Conservation (phyloP, 1,140 invertebrate species). For the Drosophila pandora region DNA sequence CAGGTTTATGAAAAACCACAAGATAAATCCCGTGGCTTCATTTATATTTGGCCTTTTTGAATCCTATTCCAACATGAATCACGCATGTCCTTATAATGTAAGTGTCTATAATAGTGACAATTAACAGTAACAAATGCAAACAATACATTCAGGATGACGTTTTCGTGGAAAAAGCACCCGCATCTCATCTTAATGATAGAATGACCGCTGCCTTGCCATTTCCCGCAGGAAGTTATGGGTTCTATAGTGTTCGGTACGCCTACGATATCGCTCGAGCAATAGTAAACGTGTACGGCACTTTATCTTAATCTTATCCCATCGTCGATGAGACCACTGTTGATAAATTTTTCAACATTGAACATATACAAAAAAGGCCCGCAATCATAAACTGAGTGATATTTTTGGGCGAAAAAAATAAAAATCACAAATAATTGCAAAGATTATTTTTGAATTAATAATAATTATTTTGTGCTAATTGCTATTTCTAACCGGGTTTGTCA, state of each 20-base stretch:
- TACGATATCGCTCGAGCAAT: not conserved
- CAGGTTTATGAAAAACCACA: not conserved
- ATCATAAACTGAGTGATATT: too few species aligned
- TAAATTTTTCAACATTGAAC: too few species aligned
- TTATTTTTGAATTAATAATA: too few species aligned
- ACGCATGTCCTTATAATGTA: constrained; percentile 5
- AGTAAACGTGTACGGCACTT: not conserved
- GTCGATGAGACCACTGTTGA: too few species aligned
- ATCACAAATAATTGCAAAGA: too few species aligned
- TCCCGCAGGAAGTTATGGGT: constrained; percentile 4
- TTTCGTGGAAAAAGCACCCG: not conserved
- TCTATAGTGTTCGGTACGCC: constrained; percentile 1
- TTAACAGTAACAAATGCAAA: not conserved
- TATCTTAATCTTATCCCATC: not conserved
- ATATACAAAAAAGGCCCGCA: too few species aligned
- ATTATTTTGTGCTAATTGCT: too few species aligned
- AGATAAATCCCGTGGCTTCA: not conserved
- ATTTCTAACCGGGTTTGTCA: too few species aligned
- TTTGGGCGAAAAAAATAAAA: too few species aligned
- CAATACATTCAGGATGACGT: not conserved
- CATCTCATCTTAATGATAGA: not conserved
- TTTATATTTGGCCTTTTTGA: not conserved
- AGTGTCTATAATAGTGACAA: not conserved
- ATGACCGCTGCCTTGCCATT: not conserved
- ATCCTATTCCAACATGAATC: constrained; percentile 7